Evolutionary conservation across 2,888 invertebrate genomes (phyloP).

Genomic region (Pseudanteris insignis): DNA sequence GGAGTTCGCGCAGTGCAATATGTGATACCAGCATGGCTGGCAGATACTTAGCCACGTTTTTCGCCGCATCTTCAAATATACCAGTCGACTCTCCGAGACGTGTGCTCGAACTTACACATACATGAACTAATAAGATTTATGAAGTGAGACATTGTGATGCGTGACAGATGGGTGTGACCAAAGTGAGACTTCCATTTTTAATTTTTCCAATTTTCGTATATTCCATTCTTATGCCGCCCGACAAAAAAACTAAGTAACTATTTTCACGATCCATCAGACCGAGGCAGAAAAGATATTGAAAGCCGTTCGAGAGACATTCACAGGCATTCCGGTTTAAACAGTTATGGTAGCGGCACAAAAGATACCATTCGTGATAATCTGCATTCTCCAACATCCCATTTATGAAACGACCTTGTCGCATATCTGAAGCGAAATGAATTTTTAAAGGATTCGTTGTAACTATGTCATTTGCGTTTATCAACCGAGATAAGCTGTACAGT

Average conservation of each 20-base stretch:
- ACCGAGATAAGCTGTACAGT: slow-evolving; percentile 19
- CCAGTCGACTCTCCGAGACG: slow-evolving; percentile 22
- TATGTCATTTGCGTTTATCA: slow-evolving; percentile 10
- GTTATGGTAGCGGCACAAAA: no score
- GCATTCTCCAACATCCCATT: slow-evolving; percentile 26
- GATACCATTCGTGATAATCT: slow-evolving; percentile 17
- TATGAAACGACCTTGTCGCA: slow-evolving; percentile 28
- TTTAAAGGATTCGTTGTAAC: slow-evolving; percentile 39
- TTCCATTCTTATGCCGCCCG: no score
- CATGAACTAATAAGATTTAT: slow-evolving; percentile 75
- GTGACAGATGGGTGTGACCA: slow-evolving; percentile 5
- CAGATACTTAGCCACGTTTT: slow-evolving; percentile 19
- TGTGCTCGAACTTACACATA: slow-evolving; percentile 55
- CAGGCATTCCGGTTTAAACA: no score
- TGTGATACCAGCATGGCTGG: neutral
- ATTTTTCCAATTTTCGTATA: no score
- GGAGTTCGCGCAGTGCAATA: no score
- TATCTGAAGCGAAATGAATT: slow-evolving; percentile 33
- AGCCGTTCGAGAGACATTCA: no score
- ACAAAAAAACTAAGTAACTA: no score
- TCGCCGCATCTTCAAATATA: slow-evolving; percentile 25
- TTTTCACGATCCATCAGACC: slow-evolving; percentile 6
- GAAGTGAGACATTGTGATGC: slow-evolving; percentile 47
- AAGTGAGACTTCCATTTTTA: no score
- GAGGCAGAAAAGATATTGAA: no score